Conservation (phyloP, 2,797 vertebrate genomes). For the Chelon auratus region DNA sequence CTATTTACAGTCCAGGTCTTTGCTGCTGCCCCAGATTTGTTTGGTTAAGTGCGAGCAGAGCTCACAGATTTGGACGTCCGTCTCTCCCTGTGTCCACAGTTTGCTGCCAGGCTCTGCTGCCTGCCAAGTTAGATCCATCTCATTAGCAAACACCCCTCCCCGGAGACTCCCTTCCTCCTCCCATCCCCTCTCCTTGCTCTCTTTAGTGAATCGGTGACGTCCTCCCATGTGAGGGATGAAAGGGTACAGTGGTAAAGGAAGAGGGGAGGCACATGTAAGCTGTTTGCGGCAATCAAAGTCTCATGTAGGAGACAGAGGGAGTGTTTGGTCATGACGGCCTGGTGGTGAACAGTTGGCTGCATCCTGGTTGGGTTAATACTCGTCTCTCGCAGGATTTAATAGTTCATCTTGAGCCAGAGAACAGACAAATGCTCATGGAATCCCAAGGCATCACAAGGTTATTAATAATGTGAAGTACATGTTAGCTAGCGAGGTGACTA, state of each 20-base stretch:
- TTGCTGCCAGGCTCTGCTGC: constrained; percentile 49
- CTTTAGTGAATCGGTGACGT: constrained; percentile 16
- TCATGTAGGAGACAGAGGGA: constrained; percentile 17
- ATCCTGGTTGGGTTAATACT: constrained; percentile 14
- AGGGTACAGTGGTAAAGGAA: constrained; percentile 24
- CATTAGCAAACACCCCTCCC: constrained; percentile 64
- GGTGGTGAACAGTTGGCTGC: constrained; percentile 2
- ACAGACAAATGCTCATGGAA: too few relatives aligned
- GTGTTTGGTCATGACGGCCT: constrained; percentile 26
- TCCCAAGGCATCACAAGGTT: too few relatives aligned
- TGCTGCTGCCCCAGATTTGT: constrained; percentile 47
- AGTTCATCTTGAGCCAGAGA: constrained; percentile 20
- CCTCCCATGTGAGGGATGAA: constrained; percentile 33
- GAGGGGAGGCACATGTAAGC: constrained; percentile 25
- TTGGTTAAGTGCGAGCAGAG: constrained; percentile 32
- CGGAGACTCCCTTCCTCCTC: not conserved
- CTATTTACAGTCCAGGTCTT: constrained; percentile 41
- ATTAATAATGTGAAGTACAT: too few relatives aligned
- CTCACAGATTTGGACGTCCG: constrained; percentile 27
- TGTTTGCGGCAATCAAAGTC: constrained; percentile 41
- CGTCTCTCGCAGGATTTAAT: constrained; percentile 22
- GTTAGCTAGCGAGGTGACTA: too few relatives aligned
- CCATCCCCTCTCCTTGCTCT: constrained; percentile 5
- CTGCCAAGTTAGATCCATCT: constrained; percentile 67
- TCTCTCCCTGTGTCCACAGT: constrained; percentile 38